Conservation (phyloP, 2,113 vertebrate genomes). For the Lepus americanus region DNA sequence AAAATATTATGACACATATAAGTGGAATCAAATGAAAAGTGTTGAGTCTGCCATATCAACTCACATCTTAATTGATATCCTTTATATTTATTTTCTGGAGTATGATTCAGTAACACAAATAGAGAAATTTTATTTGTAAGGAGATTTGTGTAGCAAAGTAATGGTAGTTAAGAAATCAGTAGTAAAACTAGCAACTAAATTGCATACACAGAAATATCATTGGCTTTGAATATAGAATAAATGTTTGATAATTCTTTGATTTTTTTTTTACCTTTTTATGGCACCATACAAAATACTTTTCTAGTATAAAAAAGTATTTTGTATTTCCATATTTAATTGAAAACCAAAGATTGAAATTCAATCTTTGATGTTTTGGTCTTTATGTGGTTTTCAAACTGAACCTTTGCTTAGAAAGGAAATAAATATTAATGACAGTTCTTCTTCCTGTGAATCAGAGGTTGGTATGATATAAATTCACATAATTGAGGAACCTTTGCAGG, state of each 20-base stretch:
- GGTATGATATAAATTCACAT: background rate
- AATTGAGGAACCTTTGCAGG: background rate
- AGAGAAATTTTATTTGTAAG: conserved; percentile 9
- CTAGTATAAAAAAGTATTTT: conserved; percentile 41
- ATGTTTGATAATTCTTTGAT: background rate
- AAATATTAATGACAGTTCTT: background rate
- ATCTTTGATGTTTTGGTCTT: background rate
- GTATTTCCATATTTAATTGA: conserved; percentile 23
- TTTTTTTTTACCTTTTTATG: background rate
- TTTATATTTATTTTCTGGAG: conserved; percentile 42
- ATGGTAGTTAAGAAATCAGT: conserved; percentile 6
- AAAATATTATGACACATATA: background rate
- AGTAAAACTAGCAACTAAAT: conserved; percentile 4
- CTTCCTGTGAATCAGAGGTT: conserved; percentile 9
- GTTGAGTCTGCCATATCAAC: background rate
- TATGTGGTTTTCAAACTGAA: conserved; percentile 32
- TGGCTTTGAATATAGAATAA: conserved; percentile 29
- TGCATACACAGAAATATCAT: background rate
- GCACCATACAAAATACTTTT: background rate
- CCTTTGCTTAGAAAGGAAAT: background rate
- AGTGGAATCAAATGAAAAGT: conserved; percentile 22
- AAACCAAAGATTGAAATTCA: conserved; percentile 24
- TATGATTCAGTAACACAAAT: conserved; percentile 12
- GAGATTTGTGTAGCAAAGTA: background rate
- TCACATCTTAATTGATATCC: background rate